These are phyloP conservation scores for Muscina levida DNA, from an alignment of 2,888 invertebrate genomes.

Conservation along the genomic window DNA sequence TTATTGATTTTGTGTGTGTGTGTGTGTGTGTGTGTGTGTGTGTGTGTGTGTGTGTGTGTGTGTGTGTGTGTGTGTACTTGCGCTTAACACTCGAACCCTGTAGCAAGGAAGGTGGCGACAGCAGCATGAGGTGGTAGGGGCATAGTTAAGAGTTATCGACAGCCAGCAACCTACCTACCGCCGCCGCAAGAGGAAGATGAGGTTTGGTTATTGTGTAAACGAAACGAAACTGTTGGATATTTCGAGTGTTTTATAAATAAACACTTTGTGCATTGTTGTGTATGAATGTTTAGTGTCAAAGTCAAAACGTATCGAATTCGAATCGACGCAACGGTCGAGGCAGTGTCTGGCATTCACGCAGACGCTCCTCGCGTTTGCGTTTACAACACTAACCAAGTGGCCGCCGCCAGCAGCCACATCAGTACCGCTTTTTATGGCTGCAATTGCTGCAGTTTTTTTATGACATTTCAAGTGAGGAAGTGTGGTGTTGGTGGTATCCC, in stretches of 20 bases:
- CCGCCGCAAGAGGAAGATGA: not conserved
- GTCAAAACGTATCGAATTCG: conserved; percentile 30
- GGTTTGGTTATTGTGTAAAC: conserved; percentile 36
- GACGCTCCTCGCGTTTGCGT: conserved; percentile 17
- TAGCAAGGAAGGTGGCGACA: conserved; percentile 20
- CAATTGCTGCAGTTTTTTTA: conserved; percentile 22
- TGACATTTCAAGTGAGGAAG: conserved; percentile 43
- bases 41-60: too few species aligned
- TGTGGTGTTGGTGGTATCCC: not conserved
- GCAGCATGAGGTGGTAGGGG: not conserved
- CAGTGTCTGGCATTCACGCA: conserved; percentile 38
- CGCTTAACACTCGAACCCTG: conserved; percentile 18
- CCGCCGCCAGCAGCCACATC: not conserved
- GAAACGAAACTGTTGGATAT: conserved; percentile 64
- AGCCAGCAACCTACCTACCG: too few species aligned
- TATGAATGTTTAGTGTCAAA: conserved; percentile 65
- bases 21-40: too few species aligned
- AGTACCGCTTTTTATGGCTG: not conserved
- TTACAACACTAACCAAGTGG: not conserved
- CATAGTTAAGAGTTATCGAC: not conserved
- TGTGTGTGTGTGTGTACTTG: not conserved
- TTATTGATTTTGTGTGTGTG: not conserved
- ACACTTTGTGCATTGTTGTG: conserved; percentile 63
- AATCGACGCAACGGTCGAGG: not conserved
- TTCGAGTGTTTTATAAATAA: conserved; percentile 77